These are phyloP conservation scores for Chrysolina haemoptera DNA, from an alignment of 2,888 invertebrate species.

Conservation along the genomic window DNA sequence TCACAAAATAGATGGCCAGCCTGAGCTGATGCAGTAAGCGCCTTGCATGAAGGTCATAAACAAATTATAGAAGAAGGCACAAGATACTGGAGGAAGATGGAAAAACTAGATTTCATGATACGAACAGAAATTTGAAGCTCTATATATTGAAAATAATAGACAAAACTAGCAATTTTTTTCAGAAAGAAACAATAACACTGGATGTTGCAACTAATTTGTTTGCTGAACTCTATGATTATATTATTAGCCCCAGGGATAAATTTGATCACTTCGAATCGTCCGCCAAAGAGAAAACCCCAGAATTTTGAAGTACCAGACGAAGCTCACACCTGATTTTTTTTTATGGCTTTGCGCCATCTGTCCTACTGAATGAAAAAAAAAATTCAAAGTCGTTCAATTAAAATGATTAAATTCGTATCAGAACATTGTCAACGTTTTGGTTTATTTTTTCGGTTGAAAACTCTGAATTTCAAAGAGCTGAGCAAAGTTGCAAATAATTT, in stretches of 20 bases:
- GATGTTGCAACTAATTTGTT: conserved; percentile 36
- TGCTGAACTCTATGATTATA: conserved; percentile 32
- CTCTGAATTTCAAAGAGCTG: too few species aligned
- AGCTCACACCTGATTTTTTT: too few species aligned
- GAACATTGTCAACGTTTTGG: too few species aligned
- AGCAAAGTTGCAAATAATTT: too few species aligned
- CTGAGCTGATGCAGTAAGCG: conserved; percentile 11
- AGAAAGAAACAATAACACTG: conserved; percentile 33
- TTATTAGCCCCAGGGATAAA: conserved; percentile 29
- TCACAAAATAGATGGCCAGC: conserved; percentile 23
- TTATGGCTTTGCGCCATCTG: too few species aligned
- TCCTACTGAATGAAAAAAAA: too few species aligned
- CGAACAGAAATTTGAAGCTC: conserved; percentile 24
- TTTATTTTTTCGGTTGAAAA: too few species aligned
- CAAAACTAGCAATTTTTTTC: conserved; percentile 26
- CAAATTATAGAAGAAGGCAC: conserved; percentile 26
- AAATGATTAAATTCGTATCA: too few species aligned
- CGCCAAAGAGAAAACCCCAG: conserved; percentile 17
- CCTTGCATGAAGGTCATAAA: conserved; percentile 18
- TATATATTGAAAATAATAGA: conserved; percentile 22
- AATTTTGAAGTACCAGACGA: neutral
- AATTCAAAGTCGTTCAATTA: too few species aligned
- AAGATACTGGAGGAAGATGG: conserved; percentile 28
- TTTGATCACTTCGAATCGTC: conserved; percentile 26
- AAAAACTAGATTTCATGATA: conserved; percentile 25